Percentiles rank a stretch among this genome's conserved stretches.
These are phyloP conservation scores for Paragorgia papillata DNA, from an alignment of 92 coral and sea anemone genomes.

Conservation along the genomic window DNA sequence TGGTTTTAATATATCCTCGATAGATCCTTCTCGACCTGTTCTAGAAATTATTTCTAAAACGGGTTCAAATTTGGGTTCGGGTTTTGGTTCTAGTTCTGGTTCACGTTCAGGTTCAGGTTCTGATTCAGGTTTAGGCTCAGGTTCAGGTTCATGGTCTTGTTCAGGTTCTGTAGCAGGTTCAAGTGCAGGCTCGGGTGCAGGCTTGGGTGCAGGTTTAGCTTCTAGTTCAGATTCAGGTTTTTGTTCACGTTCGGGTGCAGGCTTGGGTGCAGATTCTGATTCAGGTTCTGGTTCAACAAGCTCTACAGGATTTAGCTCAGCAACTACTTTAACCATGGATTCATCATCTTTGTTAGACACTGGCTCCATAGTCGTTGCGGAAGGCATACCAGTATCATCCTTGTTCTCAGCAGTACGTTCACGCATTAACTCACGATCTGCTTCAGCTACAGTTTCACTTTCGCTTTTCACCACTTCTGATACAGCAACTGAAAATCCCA, in stretches of 20 bases:
- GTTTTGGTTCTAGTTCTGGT: too few species aligned
- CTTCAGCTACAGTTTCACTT: not conserved
- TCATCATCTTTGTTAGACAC: slow-evolving; percentile 5
- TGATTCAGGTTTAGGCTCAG: not conserved
- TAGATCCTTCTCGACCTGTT: not conserved
- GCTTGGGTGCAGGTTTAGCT: not conserved
- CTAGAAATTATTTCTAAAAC: not conserved
- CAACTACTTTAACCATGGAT: slow-evolving; percentile 7
- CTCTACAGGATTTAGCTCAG: slow-evolving; percentile 1
- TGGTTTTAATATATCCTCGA: not conserved
- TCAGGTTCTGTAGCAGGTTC: too few species aligned
- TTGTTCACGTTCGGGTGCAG: too few species aligned
- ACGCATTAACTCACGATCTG: not conserved
- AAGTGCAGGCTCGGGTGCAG: not conserved
- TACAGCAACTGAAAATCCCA: slow-evolving; percentile 15
- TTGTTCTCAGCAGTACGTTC: not conserved
- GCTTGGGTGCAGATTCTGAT: too few species aligned
- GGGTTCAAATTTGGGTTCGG: slow-evolving; percentile 5
- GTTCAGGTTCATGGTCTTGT: too few species aligned
- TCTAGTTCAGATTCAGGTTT: too few species aligned
- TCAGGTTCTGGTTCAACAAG: slow-evolving; percentile 14
- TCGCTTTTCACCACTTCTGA: not conserved
- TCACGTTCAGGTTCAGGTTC: too few species aligned
- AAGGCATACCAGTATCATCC: not conserved
- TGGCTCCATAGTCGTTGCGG: not conserved